Percentiles rank a stretch among this genome's conserved stretches.
Conservation (phyloP, 2,888 invertebrate species). For the Stegana nigrithorax region DNA sequence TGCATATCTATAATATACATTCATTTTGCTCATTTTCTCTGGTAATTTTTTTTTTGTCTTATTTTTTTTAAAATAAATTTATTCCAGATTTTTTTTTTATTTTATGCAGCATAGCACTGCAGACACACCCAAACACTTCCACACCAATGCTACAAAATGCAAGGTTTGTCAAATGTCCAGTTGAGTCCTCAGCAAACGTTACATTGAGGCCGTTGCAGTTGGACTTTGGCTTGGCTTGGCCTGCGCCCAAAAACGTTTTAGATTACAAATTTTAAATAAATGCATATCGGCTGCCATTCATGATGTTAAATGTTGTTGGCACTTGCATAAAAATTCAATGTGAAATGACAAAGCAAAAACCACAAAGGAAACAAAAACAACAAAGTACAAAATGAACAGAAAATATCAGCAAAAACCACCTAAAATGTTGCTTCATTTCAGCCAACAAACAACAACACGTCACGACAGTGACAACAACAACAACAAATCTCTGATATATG, state of each 20-base stretch:
- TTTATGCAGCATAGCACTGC: background rate
- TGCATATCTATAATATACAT: background rate
- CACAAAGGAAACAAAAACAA: background rate
- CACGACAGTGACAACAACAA: background rate
- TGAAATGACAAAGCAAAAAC: background rate
- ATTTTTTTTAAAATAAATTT: background rate
- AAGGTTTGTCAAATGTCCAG: background rate
- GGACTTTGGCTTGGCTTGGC: background rate
- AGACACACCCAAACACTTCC: background rate
- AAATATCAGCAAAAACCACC: background rate
- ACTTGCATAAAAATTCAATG: background rate
- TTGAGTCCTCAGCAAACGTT: background rate
- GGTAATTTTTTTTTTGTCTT: background rate
- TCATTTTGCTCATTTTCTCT: background rate
- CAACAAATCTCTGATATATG: background rate
- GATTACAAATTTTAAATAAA: slow-evolving; percentile 3
- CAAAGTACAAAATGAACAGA: background rate
- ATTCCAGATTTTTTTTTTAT: background rate
- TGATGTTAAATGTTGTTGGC: slow-evolving; percentile 8
- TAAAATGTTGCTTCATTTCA: slow-evolving; percentile 21
- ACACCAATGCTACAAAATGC: background rate
- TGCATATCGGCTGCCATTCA: slow-evolving; percentile 9
- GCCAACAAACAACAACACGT: slow-evolving; percentile 5
- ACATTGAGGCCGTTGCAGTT: background rate
- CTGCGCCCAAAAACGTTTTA: slow-evolving; percentile 15